A percentile compares a stretch with the other conserved stretches of the same genome.
Evolutionary conservation across 2,797 vertebrate genomes (phyloP).

Genomic region (Coracias cyanogaster): DNA sequence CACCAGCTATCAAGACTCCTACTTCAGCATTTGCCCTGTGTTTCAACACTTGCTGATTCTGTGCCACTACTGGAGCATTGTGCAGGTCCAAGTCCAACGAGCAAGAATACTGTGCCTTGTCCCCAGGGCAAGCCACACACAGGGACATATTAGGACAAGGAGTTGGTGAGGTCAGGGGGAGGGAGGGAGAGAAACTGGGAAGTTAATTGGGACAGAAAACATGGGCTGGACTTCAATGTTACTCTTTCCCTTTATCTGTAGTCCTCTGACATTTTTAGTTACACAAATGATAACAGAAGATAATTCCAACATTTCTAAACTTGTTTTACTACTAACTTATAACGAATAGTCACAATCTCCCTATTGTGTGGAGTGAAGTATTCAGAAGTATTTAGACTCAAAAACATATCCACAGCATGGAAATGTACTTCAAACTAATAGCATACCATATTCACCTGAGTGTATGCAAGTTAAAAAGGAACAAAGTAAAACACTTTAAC

Average conservation of each 20-base stretch:
- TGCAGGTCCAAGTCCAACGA: background rate
- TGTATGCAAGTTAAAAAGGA: background rate
- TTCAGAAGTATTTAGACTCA: background rate
- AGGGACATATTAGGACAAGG: background rate
- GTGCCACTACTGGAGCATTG: fast-evolving
- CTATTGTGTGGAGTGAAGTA: background rate
- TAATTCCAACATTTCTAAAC: background rate
- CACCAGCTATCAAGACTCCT: background rate
- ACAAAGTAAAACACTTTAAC: background rate
- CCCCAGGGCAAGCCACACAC: background rate
- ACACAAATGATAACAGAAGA: background rate
- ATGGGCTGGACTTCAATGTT: background rate
- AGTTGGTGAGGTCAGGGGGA: background rate
- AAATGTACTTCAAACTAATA: background rate
- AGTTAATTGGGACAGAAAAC: background rate
- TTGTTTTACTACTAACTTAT: background rate
- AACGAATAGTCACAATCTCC: background rate
- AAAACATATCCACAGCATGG: background rate
- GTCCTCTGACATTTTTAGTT: background rate
- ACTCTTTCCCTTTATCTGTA: background rate
- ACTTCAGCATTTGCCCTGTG: background rate
- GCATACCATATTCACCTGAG: background rate
- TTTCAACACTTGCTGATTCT: background rate
- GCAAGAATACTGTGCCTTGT: background rate
- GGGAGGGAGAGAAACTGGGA: background rate